Evolutionary conservation across 2,113 vertebrate genomes (phyloP).

Genomic region (Arizona elegans): DNA sequence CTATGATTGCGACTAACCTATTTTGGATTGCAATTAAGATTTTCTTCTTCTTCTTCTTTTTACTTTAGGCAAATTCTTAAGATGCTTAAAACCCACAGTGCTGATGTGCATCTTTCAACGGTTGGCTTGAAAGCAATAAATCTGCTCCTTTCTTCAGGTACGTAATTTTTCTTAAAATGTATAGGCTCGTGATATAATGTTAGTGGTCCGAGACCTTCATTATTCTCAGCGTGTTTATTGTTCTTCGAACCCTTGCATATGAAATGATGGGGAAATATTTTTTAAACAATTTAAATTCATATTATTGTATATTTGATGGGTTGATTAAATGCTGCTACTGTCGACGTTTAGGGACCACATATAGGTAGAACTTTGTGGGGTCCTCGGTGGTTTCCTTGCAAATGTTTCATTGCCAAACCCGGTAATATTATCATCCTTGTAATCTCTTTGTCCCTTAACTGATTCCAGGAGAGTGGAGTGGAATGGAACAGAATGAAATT

Average conservation of each 20-base stretch:
- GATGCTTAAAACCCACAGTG: conserved; percentile 74
- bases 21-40: conserved; percentile 9
- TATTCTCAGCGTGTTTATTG: background rate
- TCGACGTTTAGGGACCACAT: background rate
- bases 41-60: background rate
- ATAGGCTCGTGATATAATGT: background rate
- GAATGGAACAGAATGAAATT: no score
- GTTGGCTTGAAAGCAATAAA: conserved; percentile 81
- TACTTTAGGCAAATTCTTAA: conserved; percentile 85
- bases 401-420: background rate
- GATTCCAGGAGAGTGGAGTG: background rate
- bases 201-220: background rate
- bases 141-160: conserved; percentile 87
- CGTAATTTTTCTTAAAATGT: conserved; percentile 7
- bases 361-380: background rate
- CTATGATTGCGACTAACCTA: rapidly evolving
- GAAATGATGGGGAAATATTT: background rate
- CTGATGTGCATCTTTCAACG: conserved; percentile 71
- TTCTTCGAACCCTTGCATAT: background rate
- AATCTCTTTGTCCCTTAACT: background rate
- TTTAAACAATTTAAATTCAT: background rate
- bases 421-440: background rate
- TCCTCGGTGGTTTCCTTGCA: background rate
- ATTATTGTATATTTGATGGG: background rate
- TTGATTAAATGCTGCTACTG: background rate